Evolutionary conservation across 2,888 invertebrate genomes (phyloP).

Genomic region (Synanthedon andrenaeformis): DNA sequence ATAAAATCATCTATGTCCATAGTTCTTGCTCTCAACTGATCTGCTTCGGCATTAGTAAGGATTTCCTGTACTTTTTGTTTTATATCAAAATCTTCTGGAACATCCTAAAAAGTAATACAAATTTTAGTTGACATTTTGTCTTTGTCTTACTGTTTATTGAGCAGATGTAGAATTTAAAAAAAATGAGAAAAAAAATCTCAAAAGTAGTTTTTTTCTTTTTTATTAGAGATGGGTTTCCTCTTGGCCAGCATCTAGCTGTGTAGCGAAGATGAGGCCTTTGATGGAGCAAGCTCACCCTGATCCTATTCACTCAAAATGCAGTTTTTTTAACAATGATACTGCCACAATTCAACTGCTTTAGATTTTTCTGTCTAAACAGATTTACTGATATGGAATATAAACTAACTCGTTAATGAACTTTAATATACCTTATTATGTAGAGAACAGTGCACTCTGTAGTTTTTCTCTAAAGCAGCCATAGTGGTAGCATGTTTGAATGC

Average conservation of each 20-base stretch:
- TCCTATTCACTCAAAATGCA: no score
- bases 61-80: constrained; percentile 83
- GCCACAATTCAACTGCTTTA: no score
- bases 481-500: constrained; percentile 90
- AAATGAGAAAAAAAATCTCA: background rate
- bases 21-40: constrained; percentile 85
- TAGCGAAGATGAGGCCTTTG: no score
- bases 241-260: no score
- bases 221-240: no score
- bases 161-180: background rate
- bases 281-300: no score
- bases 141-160: no score
- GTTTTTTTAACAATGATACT: no score
- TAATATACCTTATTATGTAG: constrained; percentile 76
- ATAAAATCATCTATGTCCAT: constrained; percentile 99
- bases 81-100: constrained; percentile 84
- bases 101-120: constrained; percentile 60
- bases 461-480: constrained; percentile 86
- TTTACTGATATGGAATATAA: no score
- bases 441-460: constrained; percentile 90
- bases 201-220: constrained; percentile 1
- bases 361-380: no score
- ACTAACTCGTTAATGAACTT: no score
- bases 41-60: constrained; percentile 75
- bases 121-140: background rate